phyloP scores from a whole-genome alignment of 1,140 invertebrate species.

The Limonius californicus region DNA sequence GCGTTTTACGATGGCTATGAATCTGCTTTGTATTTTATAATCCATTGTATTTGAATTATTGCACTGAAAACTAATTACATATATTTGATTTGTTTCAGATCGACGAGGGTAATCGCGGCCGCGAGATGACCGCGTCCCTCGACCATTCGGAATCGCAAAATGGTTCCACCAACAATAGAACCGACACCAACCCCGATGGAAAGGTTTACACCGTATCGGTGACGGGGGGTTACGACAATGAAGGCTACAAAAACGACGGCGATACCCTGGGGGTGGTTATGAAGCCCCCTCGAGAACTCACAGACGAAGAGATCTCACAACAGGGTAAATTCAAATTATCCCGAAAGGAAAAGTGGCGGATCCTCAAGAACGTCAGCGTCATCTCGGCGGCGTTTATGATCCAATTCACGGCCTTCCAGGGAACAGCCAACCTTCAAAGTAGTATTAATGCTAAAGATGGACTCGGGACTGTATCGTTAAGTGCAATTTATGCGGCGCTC shows the following conservation, averaged over 20 bases:
- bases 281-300: constrained; percentile 56
- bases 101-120: constrained; percentile 42
- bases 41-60: no score
- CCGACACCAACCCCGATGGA: constrained; percentile 25
- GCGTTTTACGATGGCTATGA: no score
- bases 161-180: constrained; percentile 25
- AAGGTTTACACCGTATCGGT: constrained; percentile 53
- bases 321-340: constrained; percentile 74
- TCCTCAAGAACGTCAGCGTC: constrained; percentile 81
- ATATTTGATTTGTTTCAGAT: constrained; percentile 35
- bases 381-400: constrained; percentile 88
- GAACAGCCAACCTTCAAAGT: constrained; percentile 84
- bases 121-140: constrained; percentile 45
- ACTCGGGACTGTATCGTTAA: constrained; percentile 77
- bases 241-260: constrained; percentile 60
- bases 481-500: constrained; percentile 83
- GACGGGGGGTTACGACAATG: constrained; percentile 61
- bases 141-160: constrained; percentile 23
- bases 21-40: no score
- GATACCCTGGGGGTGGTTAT: constrained; percentile 53
- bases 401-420: constrained; percentile 89
- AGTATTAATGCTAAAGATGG: constrained; percentile 81
- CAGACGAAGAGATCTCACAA: constrained; percentile 59
- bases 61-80: no score
- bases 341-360: constrained; percentile 77